Conservation (phyloP, 2,797 vertebrate species). For the Molossus alvarezi region DNA sequence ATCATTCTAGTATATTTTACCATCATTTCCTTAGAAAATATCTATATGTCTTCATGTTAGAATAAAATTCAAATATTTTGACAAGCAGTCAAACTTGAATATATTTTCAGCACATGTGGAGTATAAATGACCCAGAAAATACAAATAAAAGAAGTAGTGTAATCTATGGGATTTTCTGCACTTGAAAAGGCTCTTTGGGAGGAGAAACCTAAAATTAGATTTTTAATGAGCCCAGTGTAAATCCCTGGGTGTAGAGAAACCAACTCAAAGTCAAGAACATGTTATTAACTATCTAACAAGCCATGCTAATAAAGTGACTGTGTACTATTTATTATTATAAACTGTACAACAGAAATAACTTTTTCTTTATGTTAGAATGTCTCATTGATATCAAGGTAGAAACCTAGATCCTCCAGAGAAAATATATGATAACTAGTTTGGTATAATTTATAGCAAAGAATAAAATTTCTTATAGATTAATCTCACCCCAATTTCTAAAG, state of each 20-base stretch:
- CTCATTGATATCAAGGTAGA: neutral
- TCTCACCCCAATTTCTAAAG: neutral
- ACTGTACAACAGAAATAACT: neutral
- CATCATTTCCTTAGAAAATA: neutral
- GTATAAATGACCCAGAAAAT: conserved; percentile 15
- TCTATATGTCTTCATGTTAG: neutral
- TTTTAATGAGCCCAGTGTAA: neutral
- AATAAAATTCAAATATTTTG: conserved; percentile 41
- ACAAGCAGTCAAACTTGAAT: neutral
- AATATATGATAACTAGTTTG: neutral
- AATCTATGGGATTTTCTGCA: neutral
- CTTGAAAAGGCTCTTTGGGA: neutral
- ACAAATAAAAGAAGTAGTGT: neutral
- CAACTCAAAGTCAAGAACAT: neutral
- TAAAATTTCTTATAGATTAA: neutral
- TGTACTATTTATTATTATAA: neutral
- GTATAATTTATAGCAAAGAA: neutral
- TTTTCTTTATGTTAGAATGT: neutral
- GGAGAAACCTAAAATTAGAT: neutral
- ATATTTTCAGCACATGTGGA: neutral
- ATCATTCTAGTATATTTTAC: neutral
- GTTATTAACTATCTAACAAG: neutral
- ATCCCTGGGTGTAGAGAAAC: neutral
- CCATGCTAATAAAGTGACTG: neutral
- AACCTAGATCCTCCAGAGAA: neutral